Evolutionary conservation across 2,888 invertebrate species (phyloP).

Genomic region (Eristalinus aeneus): DNA sequence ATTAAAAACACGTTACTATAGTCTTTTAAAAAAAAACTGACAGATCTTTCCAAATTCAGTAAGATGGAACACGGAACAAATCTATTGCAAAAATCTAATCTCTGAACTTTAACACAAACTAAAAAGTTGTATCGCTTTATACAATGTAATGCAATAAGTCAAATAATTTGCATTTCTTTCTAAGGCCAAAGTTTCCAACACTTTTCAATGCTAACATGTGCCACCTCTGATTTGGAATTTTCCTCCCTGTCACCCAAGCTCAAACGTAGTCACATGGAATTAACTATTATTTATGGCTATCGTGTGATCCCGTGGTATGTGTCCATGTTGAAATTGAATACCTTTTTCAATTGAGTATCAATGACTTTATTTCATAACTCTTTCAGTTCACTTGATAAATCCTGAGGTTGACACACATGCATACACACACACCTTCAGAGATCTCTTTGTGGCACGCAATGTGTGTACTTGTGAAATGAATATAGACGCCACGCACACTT

Average conservation of each 20-base stretch:
- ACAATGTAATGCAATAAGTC: background rate
- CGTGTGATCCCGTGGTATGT: background rate
- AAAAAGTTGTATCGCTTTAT: no score
- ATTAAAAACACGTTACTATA: no score
- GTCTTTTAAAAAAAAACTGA: no score
- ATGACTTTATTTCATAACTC: background rate
- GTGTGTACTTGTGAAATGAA: background rate
- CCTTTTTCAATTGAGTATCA: background rate
- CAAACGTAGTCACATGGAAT: background rate
- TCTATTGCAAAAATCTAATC: no score
- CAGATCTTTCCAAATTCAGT: no score
- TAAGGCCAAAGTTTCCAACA: background rate
- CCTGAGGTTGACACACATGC: background rate
- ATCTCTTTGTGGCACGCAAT: background rate
- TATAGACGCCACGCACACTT: background rate
- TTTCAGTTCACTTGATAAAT: background rate
- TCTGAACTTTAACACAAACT: no score
- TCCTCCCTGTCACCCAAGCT: background rate
- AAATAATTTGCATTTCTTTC: background rate
- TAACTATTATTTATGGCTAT: background rate
- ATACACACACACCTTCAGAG: background rate
- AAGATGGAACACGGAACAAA: no score
- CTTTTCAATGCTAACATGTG: no score
- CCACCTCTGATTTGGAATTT: background rate
- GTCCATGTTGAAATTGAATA: constrained; percentile 5